Evolutionary conservation across 2,113 vertebrate species (phyloP), one percentile per base, ranked within the genome.

Genomic region (Butorides virescens): DNA sequence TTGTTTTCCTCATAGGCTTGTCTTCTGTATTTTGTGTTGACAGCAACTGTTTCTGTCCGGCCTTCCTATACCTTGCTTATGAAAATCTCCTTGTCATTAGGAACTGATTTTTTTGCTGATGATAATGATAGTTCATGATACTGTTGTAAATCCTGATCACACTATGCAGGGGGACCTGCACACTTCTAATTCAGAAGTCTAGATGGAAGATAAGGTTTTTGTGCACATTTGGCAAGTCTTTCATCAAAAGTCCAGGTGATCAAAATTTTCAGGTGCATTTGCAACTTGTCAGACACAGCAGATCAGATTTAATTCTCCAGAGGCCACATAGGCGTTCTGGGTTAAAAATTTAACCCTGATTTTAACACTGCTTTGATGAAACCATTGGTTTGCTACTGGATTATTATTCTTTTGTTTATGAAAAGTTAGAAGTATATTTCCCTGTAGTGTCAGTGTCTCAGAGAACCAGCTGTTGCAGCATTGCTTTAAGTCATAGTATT

Each of bases 31-130:
- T 88, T 61, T 55, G 23, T 42, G 36, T 65, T 70, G 34, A 36
- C 23, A 80, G 81, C 18, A 32, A 4, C 37, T 53, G 37, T 70
- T 93, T 79, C 74, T 94, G 56, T 83, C 22, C 58, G 68, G 49
- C 52, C 20, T 47, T 86, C 3, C 11, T 3, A 0, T 8, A 6
- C 20, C 19, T 42, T 47, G 2, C 20, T 10, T 27, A 32, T 50
- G 47, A 61, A 72, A 67, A 73, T 65, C 34, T 55, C 37, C 23
- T 34, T 62, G 21, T 50, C 34, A 9, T 65, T 53, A 70, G 62
- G 66, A 92, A 52, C 5, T 36, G 19, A 18, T 39, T 56, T 56
- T 56, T 63, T 81, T 85, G 0, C 1, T 77, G 20, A 10, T 53
- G 8, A 6, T 65, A 34, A n/a, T 36, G 15, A 16, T 36, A 29